Evolutionary conservation across 2,888 invertebrate species (phyloP), one percentile per base, ranked within the genome.

Genomic region (Ypsolopha sequella): DNA sequence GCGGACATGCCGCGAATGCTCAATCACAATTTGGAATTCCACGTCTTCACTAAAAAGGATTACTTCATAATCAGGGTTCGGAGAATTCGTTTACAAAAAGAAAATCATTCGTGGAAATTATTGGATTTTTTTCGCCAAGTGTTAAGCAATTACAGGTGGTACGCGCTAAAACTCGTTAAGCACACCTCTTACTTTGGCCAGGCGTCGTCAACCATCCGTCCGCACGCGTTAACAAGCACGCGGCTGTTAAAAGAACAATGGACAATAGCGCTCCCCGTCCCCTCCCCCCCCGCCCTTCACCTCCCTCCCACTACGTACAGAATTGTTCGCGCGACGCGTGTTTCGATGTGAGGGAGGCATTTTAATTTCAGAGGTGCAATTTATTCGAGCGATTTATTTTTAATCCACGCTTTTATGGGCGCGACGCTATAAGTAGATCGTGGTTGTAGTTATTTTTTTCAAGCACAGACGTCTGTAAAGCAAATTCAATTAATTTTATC

Each of bases 311-410:
- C 39, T 11, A 10, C 6, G 39, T 39, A 39, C 39, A 39, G 39
- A 39, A 39, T 4, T 14, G 43, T 14, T 43, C 24, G 45, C 34
- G 24, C 45, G 24, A 76, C 81, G 81, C 80, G 80, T 80, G 79
- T 77, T 78, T 4, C 14, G 41, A 79, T 67, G 71, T 70, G 82
- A 81, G 82, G 80, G 85, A 77, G 80, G 51, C 75, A 79, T 82
- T 86, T 84, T 84, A 85, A 84, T 85, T 86, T 86, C 81, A 82
- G 81, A 82, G 82, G 81, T 84, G 80, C 84, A 84, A 84, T 86
- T 85, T 85, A 85, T 82, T 85, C 85, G 80, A 84, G 84, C 85
- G 82, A 86, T 86, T 86, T 84, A 85, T 84, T 86, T 85, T 86
- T 86, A 85, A 86, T 86, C 82, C 85, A 74, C 81, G 80, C 84